Evolutionary conservation across 2,888 invertebrate species (phyloP), one percentile per base, ranked within the genome.

Genomic region (Dinocampus coccinellae): DNA sequence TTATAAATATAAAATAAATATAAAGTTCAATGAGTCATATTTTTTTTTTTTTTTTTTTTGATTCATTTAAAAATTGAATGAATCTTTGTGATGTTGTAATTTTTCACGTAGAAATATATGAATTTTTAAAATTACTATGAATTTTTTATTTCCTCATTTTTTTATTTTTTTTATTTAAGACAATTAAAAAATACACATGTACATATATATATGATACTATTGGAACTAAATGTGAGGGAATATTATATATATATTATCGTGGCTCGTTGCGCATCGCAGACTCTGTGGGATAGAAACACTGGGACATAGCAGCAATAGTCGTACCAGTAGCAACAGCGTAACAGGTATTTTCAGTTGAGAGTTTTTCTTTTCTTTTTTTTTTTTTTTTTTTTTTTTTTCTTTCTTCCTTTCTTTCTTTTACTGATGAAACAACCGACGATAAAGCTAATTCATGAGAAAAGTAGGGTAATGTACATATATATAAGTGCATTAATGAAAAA

Each of bases 271-370:
- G 69, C 69, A 69, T 72, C 60, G 47, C 39, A 65, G 47, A 57
- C 33, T 68, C 26, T 34, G 57, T 66, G 70, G 64, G 67, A 71
- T 65, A 47, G 47, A 47, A 16, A 47, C 47, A 47, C 47, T 47
- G 20, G 47, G 47, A 47, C 47, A 47, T n/a, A 47, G 16, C 7
- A 20, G 47, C 16, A 7, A n/a, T 7, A 4, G 3, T 62, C 39
- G 70, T 42, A 65, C 6, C 55, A 69, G n/a, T 16, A 47, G 36
- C 29, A 55, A 73, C 74, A 73, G 76, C 78, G 75, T 81, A 81
- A 81, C 79, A 77, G 78, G 80, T 76, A 80, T 75, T 74, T n/a
- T 76, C 75, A 76, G 74, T 62, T 62, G 63, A 64, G 61, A 52
- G n/a, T 69, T 69, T 69, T 26, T 58, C 20, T 69, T 47, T 26